Conservation (phyloP, 2,797 vertebrate genomes). For the Sebastes kiyomatsui region DNA sequence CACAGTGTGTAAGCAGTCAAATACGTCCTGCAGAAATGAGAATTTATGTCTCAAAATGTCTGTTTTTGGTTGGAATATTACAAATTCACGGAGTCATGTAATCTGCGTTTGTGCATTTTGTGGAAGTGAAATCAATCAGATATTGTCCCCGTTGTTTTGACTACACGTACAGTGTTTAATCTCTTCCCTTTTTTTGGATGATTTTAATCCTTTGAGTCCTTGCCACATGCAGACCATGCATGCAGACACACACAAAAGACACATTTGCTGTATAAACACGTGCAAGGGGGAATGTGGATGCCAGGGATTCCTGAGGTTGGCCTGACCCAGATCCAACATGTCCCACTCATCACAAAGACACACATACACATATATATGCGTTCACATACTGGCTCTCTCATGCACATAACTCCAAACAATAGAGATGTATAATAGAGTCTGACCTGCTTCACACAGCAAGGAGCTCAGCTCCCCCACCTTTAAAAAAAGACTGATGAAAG, state of each 20-base stretch:
- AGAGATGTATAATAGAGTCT: background rate
- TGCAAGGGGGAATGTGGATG: constrained; percentile 49
- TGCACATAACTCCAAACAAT: constrained; percentile 15
- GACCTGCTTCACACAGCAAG: constrained; percentile 51
- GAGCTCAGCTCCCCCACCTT: background rate
- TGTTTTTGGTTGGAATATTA: background rate
- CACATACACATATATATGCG: constrained; percentile 22
- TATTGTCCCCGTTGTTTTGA: background rate
- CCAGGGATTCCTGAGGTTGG: constrained; percentile 73
- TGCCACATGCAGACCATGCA: background rate
- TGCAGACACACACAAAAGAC: constrained; percentile 19
- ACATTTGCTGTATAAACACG: constrained; percentile 35
- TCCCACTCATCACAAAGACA: constrained; percentile 35
- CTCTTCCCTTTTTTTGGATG: background rate
- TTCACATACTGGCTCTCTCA: background rate
- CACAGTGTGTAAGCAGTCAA: background rate
- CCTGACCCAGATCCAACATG: constrained; percentile 70
- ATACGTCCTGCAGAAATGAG: background rate
- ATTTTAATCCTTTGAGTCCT: constrained; percentile 14
- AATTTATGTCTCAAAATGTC: background rate
- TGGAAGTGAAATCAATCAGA: background rate
- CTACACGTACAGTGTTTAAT: background rate
- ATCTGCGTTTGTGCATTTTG: background rate
- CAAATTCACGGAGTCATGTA: background rate
- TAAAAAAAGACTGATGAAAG: background rate